Base-by-base conservation (phyloP, 2,888 invertebrate genomes). In the Dorcus parallelipipedus region DNA sequence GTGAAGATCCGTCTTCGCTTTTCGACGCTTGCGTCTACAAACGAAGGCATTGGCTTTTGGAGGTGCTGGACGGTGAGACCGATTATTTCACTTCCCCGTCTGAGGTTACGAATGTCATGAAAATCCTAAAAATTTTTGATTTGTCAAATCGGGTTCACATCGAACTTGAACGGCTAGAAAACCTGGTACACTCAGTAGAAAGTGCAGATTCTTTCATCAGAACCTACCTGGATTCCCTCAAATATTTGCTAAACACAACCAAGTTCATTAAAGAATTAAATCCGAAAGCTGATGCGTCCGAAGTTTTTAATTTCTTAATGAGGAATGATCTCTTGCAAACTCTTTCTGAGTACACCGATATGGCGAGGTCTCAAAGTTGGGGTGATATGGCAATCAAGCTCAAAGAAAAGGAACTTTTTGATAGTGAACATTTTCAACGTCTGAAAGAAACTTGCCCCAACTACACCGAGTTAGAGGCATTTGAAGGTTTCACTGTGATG, bases 31-130 rank as follows among this genome's bases (percentile, higher is more conserved):
- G 71, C 51, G 64, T 73, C 57, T 73, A 70, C 59, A 71, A 70
- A 54, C 70, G 70, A 10, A 58, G 67, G 39, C 76, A 78, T 64
- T 79, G 79, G 79, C 64, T 78, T 56, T 59, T 69, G 52, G 66
- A 73, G 53, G 56, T 74, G 42, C 58, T 77, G 33, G 64, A 68
- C 38, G 66, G 69, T 56, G 56, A 62, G 59, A 58, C 65, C 43
- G 54, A 57, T n/a, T 52, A 60, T 56, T 26, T 55, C 17, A 52
- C 60, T 56, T 63, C 71, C 53, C 58, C 63, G 48, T 57, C 64
- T 47, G 60, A 57, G 39, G 63, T 71, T 54, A 63, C 63, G 6
- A 33, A 33, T 6, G 26, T 33, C 26, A 33, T 33, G 41, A 60
- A 69, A 48, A 71, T 68, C 54, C 58, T 77, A 3, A 48, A 64